Evolutionary conservation across 2,888 invertebrate species (phyloP), one percentile per base, ranked within the genome.

Genomic region (Rhodophaea formosa): DNA sequence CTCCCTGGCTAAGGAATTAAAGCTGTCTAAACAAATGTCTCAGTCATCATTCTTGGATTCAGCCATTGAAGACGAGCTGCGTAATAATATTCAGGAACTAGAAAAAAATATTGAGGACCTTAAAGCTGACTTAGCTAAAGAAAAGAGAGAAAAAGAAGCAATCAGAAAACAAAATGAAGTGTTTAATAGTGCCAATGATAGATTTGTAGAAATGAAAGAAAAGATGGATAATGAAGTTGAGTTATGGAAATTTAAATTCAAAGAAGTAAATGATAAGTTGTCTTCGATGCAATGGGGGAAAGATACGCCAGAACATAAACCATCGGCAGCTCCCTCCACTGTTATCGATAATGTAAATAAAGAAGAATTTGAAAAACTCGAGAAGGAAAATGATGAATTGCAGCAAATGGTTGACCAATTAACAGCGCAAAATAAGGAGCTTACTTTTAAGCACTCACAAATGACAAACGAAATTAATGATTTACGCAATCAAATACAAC

Each of bases 31-130:
- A 68, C 90, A 93, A 55, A 70, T 92, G 49, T 88, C 91, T 14
- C 86, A 91, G 57, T 90, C 93, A 51, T 92, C 93, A 47, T 94
- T 95, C 72, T 88, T 97, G 51, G 95, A 97, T 71, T 92, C 93
- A 58, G 94, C 96, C 7, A 95, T 97, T 60, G 95, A 96, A 77
- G 96, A 96, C 67, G 97, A 97, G 81, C 79, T 97, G n/a, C 94
- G 94, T 66, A 85, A 86, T 12, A 96, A 96, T 77, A 87, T 96
- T 29, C 83, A 87, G 59, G 84, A 89, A 49, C 82, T 96, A 53
- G 96, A 96, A 71, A 94, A 93, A 60, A 93, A 92, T 66, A 74
- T 95, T 14, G 91, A 90, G 61, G 95, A 95, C 62, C 74, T 93
- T 1, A 89, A 80, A 57, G 79, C 87, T 17, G 94, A 94, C 56